Evolutionary conservation across 2,797 vertebrate species (phyloP), one percentile per base, ranked within the genome.

Genomic region (Coregonus ussuriensis): DNA sequence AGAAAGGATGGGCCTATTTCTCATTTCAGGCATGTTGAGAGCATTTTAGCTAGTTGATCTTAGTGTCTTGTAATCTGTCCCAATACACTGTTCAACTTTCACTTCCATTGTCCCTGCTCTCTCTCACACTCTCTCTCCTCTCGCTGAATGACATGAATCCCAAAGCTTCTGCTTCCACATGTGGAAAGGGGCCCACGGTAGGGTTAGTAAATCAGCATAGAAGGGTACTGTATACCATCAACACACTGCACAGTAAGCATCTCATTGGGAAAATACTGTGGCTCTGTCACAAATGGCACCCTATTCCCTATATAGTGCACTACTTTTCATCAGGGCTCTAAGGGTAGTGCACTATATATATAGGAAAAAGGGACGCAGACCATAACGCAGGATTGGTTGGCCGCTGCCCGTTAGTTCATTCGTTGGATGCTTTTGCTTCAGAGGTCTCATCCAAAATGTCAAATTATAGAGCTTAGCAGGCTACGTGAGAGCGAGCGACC

Each of bases 401-500:
- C 13, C 70, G 5, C 21, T 56, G 16, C 4, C 15, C 53, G 33
- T 72, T 54, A 59, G 71, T 25, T 72, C n/a, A 72, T 72, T 9
- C 56, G 21, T 56, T 72, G 51, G 13, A 71, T 71, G 52, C 52
- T 51, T 65, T 53, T 72, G 67, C 73, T 66, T 78, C 66, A 67
- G 31, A 35, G 21, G 15, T 15, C 63, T 41, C 68, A 75, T 72
- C 74, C 59, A 25, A 31, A 37, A 13, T 77, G 80, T 81, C 31
- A 15, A 72, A 51, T 33, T 72, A 33, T 56, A 54, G 72, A 84
- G 72, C 72, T 81, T 7, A 35, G 51, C 47, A 52, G 25, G 14
- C 71, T 77, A 82, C 80, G 68, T 83, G 77, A 29, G 72, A 25
- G 25, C 25, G 25, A 25, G 25, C 25, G 25, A 25, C 25, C 69